These are phyloP conservation scores for Chironomus tentans DNA, from an alignment of 2,888 invertebrate genomes.

Conservation along the genomic window DNA sequence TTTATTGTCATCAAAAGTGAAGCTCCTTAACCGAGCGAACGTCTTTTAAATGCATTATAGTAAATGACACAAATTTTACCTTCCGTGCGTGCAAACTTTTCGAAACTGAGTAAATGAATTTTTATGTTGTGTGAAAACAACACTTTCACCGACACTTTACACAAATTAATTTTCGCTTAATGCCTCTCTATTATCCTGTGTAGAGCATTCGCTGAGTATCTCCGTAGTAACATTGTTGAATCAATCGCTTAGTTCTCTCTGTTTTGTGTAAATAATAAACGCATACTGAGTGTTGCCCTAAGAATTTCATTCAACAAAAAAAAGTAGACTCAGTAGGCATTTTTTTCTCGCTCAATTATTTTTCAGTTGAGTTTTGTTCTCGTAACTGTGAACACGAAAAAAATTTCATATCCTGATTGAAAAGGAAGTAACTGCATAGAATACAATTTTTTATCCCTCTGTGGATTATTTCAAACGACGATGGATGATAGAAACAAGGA, in stretches of 20 bases:
- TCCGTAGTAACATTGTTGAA: conserved; percentile 12
- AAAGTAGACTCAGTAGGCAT: background rate
- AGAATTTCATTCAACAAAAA: background rate
- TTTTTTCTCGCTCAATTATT: background rate
- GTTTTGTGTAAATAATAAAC: background rate
- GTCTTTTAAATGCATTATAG: no score
- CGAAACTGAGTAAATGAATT: background rate
- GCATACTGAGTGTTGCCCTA: background rate
- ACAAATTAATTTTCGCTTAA: conserved; percentile 3
- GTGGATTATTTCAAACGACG: no score
- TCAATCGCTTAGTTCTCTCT: background rate
- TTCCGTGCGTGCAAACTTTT: no score
- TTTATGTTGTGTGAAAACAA: background rate
- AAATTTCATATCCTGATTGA: background rate
- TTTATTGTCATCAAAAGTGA: no score
- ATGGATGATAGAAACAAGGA: conserved; percentile 33
- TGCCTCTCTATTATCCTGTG: background rate
- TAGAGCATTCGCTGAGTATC: background rate
- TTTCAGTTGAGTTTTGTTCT: background rate
- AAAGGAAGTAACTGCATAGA: no score
- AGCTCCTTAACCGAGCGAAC: no score
- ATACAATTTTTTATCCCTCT: background rate
- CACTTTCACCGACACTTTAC: background rate
- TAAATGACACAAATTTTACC: no score
- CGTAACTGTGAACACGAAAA: background rate